A percentile compares a stretch with the other conserved stretches of the same genome.
These are phyloP conservation scores for Spheniscus humboldti DNA, from an alignment of 2,797 vertebrate genomes.

Conservation along the genomic window DNA sequence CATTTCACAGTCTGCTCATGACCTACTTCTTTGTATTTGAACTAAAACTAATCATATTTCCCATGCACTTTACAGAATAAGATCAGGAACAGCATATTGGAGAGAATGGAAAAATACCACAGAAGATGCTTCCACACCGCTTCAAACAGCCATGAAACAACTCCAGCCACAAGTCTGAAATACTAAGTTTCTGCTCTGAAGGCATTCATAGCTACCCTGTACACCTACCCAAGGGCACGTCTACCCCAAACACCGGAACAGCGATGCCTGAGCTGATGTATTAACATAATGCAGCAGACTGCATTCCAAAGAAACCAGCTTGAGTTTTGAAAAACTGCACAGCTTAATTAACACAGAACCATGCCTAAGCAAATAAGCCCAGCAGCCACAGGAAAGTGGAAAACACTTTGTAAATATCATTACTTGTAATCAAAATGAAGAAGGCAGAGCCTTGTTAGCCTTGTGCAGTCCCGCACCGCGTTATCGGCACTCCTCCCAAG, in stretches of 20 bases:
- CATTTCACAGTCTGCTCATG: conserved; percentile 27
- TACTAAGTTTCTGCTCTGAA: not conserved
- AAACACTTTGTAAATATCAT: not conserved
- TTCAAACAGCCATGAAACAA: not conserved
- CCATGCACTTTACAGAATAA: conserved; percentile 10
- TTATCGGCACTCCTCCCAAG: not conserved
- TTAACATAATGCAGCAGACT: not conserved
- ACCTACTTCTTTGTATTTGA: conserved; percentile 40
- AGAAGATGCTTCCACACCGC: not conserved
- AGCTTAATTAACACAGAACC: not conserved
- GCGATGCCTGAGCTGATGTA: not conserved
- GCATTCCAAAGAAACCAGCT: not conserved
- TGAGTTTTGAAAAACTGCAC: not conserved
- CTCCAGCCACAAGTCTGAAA: not conserved
- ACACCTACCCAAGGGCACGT: not conserved
- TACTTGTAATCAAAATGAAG: not conserved
- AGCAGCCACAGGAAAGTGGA: not conserved
- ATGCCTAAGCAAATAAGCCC: not conserved
- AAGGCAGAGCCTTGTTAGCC: not conserved
- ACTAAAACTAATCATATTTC: conserved; percentile 27
- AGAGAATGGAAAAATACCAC: not conserved
- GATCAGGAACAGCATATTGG: not conserved
- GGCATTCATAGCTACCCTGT: not conserved
- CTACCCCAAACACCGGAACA: not conserved
- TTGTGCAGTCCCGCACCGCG: not conserved